These are phyloP conservation scores for Spea bombifrons DNA, from an alignment of 2,113 vertebrate genomes.

Conservation along the genomic window DNA sequence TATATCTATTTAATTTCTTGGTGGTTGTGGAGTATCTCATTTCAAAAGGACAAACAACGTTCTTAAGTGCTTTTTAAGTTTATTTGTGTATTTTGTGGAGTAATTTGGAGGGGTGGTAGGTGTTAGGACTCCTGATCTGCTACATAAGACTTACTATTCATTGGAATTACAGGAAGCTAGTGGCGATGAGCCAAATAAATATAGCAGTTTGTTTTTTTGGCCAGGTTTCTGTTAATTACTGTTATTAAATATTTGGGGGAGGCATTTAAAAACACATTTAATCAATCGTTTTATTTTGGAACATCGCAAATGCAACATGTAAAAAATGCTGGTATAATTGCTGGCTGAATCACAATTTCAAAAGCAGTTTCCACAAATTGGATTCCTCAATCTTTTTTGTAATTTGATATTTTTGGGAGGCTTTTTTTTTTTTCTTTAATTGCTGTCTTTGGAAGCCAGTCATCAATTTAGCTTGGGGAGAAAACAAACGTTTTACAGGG, in stretches of 20 bases:
- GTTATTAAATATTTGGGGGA: constrained; percentile 67
- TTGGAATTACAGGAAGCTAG: constrained; percentile 54
- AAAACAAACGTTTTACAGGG: constrained; percentile 36
- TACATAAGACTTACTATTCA: constrained; percentile 70
- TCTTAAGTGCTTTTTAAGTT: neutral
- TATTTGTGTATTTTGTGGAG: neutral
- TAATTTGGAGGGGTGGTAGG: neutral
- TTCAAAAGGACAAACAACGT: neutral
- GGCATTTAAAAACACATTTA: constrained; percentile 51
- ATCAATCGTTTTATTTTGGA: constrained; percentile 49
- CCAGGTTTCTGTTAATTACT: constrained; percentile 72
- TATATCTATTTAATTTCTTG: too few relatives aligned
- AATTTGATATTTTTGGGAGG: too few relatives aligned
- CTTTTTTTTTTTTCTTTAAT: neutral
- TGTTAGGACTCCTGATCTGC: constrained; percentile 49
- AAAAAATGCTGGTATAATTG: neutral
- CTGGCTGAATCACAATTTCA: constrained; percentile 4
- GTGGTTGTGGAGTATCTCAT: neutral
- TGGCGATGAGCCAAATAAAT: constrained; percentile 68
- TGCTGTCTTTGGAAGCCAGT: constrained; percentile 19
- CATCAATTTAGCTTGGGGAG: constrained; percentile 8
- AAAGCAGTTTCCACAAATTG: constrained; percentile 15
- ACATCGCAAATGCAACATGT: neutral
- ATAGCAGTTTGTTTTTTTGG: constrained; percentile 67
- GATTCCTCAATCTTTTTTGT: constrained; percentile 27